phyloP scores from a whole-genome alignment of 1,140 invertebrate genomes.

The Platorchestia sp. region DNA sequence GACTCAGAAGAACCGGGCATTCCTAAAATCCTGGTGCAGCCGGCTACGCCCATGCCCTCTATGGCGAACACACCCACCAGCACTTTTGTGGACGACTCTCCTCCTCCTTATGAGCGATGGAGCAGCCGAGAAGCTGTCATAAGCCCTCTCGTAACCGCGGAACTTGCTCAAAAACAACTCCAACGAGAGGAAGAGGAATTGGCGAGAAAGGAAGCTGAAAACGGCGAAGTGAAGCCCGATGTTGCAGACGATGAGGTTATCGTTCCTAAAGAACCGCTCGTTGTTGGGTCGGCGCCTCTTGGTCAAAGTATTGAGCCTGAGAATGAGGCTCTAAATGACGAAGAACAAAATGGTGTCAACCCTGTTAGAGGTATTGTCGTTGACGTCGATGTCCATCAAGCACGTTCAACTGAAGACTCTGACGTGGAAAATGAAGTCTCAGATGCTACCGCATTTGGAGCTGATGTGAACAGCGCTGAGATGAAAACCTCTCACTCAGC shows the following conservation, averaged over 20 bases:
- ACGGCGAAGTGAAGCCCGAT: neutral
- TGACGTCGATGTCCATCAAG: neutral
- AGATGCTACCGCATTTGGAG: neutral
- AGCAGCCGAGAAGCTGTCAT: neutral
- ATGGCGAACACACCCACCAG: constrained; percentile 29
- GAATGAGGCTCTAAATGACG: neutral
- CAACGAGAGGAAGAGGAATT: constrained; percentile 10
- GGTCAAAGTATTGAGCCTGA: neutral
- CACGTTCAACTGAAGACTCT: neutral
- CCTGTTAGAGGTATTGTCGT: neutral
- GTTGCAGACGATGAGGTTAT: neutral
- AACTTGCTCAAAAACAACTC: constrained; percentile 35
- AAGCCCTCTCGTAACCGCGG: constrained; percentile 41
- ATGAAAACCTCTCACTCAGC: constrained; percentile 22
- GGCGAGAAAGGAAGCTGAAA: neutral
- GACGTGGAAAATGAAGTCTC: neutral
- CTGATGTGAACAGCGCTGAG: neutral
- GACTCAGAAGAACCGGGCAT: constrained; percentile 24
- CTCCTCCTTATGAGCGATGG: neutral
- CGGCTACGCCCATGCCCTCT: constrained; percentile 55
- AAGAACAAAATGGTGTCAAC: neutral
- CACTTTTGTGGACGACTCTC: neutral
- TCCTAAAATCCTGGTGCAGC: constrained; percentile 58
- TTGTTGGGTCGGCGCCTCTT: neutral
- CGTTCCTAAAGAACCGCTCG: neutral